Evolutionary conservation across 2,797 vertebrate genomes (phyloP).

Genomic region (Chrysocyon brachyurus): DNA sequence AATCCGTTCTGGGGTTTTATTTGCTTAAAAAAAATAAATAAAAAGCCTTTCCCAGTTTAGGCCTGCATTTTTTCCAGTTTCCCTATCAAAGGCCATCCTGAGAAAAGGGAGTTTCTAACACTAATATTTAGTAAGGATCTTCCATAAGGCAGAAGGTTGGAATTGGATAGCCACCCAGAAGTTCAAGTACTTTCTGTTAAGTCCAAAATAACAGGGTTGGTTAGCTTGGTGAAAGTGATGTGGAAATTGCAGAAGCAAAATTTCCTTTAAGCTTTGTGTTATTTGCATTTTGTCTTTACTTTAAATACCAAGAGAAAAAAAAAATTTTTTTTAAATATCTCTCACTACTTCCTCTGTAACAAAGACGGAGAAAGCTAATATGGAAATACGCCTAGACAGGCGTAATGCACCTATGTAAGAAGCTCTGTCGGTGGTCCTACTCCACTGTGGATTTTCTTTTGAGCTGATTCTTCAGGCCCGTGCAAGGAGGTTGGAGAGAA

Average conservation of each 20-base stretch:
- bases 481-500: accelerated
- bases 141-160: background rate
- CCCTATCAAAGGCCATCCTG: background rate
- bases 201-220: background rate
- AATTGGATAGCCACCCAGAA: background rate
- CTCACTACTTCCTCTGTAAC: background rate
- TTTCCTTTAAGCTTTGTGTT: background rate
- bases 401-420: background rate
- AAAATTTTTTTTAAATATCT: background rate
- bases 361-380: background rate
- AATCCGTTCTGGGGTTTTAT: constrained; percentile 84
- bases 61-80: constrained; percentile 21
- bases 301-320: background rate
- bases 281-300: background rate
- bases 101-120: background rate
- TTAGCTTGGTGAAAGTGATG: background rate
- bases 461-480: background rate
- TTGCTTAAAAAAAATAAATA: constrained; percentile 80
- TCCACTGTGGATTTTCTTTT: accelerated
- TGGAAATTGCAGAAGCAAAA: background rate
- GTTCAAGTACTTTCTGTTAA: background rate
- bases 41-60: constrained; percentile 52
- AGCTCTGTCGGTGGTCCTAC: background rate
- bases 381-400: background rate
- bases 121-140: background rate